A percentile compares a stretch with the other conserved stretches of the same genome.
These are phyloP conservation scores for Stegodyphus dumicola DNA, from an alignment of 1,140 invertebrate species.

Conservation along the genomic window DNA sequence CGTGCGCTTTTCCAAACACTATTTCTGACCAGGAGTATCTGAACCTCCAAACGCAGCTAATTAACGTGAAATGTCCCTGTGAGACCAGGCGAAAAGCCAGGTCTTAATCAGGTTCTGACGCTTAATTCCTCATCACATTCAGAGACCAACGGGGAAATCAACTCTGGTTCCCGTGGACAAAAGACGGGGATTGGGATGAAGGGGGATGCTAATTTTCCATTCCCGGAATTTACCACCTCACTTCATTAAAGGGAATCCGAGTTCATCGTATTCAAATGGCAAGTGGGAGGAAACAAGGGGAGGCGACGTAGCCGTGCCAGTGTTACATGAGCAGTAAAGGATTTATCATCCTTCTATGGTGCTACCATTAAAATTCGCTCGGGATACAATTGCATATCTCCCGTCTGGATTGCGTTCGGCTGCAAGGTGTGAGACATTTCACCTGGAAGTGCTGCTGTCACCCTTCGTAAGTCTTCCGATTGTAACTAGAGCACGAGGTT, in stretches of 20 bases:
- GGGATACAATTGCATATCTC: slow-evolving; percentile 21
- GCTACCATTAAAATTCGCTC: slow-evolving; percentile 46
- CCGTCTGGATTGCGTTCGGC: background rate
- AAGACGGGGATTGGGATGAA: slow-evolving; percentile 34
- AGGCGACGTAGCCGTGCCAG: background rate
- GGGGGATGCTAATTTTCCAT: slow-evolving; percentile 59
- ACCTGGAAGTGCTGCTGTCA: background rate
- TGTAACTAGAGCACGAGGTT: too few species aligned
- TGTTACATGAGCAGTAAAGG: slow-evolving; percentile 39
- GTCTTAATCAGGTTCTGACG: slow-evolving; percentile 59
- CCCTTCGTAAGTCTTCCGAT: too few species aligned
- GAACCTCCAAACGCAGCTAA: slow-evolving; percentile 53
- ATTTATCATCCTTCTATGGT: slow-evolving; percentile 33
- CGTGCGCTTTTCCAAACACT: slow-evolving; percentile 29
- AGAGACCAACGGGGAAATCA: slow-evolving; percentile 57
- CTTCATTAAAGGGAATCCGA: slow-evolving; percentile 53
- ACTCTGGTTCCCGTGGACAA: slow-evolving; percentile 49
- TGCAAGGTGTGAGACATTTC: background rate
- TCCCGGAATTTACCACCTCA: slow-evolving; percentile 59
- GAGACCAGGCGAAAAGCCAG: slow-evolving; percentile 52
- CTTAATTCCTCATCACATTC: slow-evolving; percentile 61
- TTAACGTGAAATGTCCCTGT: slow-evolving; percentile 51
- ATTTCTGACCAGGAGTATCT: slow-evolving; percentile 34
- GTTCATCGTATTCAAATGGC: slow-evolving; percentile 40
- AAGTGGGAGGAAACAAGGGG: background rate